A percentile compares a stretch with the other conserved stretches of the same genome.
phyloP scores from a whole-genome alignment of 2,888 invertebrate species.

The Nephrotoma flavescens region DNA sequence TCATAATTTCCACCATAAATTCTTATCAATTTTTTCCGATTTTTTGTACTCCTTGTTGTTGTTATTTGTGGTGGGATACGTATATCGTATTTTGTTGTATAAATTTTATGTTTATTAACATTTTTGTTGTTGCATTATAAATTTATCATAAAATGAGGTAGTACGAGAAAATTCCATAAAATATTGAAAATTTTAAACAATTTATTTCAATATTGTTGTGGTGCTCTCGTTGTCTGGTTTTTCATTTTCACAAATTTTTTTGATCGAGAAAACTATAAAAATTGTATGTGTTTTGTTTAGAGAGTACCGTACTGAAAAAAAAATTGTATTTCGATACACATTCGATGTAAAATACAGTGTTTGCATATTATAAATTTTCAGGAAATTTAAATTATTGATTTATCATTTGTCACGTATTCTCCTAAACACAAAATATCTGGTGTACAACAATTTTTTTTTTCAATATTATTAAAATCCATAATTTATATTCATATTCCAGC shows the following conservation, averaged over 20 bases:
- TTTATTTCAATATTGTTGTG: not conserved
- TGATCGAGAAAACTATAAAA: not conserved
- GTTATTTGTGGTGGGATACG: not conserved
- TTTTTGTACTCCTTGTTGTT: not conserved
- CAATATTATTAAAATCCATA: not conserved
- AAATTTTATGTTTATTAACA: not conserved
- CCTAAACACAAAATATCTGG: not conserved
- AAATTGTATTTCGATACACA: not conserved
- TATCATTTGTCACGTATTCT: not conserved
- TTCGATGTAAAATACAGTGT: not conserved
- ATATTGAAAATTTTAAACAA: not conserved
- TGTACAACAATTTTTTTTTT: not conserved
- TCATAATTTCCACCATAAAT: not conserved
- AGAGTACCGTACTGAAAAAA: not conserved
- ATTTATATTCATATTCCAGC: not conserved
- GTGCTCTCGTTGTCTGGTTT: not conserved
- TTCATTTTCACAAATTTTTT: not conserved
- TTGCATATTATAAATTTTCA: not conserved
- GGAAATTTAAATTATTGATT: not conserved
- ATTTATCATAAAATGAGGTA: not conserved
- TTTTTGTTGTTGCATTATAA: not conserved
- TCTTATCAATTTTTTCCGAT: not conserved
- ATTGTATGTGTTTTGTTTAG: not conserved
- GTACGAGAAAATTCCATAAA: not conserved
- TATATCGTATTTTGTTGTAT: not conserved